Conservation (phyloP, 2,113 vertebrate species). For the Ctenodactylus gundi region DNA sequence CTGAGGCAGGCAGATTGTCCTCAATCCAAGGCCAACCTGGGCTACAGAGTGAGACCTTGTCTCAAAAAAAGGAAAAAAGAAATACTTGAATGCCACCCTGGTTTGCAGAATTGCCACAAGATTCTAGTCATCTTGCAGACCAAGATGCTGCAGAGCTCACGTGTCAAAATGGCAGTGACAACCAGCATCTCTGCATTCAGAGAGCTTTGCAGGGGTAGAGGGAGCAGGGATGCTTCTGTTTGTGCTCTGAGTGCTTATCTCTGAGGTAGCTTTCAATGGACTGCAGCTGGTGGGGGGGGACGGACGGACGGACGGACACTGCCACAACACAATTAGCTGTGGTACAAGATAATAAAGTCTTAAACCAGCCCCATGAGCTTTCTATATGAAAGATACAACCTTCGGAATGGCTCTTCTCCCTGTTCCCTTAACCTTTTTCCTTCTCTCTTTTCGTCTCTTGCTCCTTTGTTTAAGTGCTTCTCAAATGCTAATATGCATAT, state of each 20-base stretch:
- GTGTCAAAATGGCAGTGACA: fast-evolving
- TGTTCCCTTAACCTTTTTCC: fast-evolving
- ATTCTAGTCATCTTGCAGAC: neutral
- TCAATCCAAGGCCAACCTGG: too few species aligned
- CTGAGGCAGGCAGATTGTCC: too few species aligned
- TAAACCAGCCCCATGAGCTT: too few species aligned
- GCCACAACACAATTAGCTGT: too few species aligned
- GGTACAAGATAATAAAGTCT: too few species aligned
- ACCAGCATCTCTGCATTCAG: neutral
- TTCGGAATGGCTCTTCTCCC: neutral
- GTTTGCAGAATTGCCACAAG: neutral
- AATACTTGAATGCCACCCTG: neutral
- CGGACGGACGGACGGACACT: too few species aligned
- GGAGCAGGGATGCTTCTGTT: neutral
- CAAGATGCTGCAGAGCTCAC: too few species aligned
- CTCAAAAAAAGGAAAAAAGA: too few species aligned
- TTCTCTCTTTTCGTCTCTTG: neutral
- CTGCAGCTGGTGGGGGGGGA: too few species aligned
- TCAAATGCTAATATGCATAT: neutral
- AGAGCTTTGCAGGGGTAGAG: neutral
- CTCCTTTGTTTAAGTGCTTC: neutral
- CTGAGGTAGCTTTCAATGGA: neutral
- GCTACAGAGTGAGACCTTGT: too few species aligned
- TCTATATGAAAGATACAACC: neutral
- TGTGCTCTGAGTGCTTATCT: neutral